Evolutionary conservation across 2,113 vertebrate species (phyloP), one percentile per base, ranked within the genome.

Genomic region (Turnix velox): DNA sequence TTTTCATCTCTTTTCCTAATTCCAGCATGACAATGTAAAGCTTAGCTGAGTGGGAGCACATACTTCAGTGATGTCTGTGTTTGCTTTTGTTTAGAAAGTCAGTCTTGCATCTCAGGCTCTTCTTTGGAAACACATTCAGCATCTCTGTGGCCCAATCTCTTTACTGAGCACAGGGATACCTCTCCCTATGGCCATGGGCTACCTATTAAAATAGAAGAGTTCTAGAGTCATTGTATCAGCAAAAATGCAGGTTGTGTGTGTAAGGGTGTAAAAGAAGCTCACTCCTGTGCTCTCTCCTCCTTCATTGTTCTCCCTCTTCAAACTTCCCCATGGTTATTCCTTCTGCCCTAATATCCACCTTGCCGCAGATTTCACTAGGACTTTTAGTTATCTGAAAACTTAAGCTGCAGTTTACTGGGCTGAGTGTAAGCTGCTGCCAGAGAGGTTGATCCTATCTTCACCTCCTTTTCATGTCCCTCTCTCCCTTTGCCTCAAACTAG

Each of bases 1-100:
- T 93, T 94, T 89, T 82, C 35, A 69, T 91, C 33, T 73, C 42
- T 79, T 87, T 90, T 89, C 74, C 49, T 96, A 62, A 69, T 87
- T 92, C 77, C 62, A 33, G 4, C n/a, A 4, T 75, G 76, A 73
- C 66, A 92, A 5, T 37, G 16, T 55, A 76, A 92, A 94, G 35
- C 62, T 72, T 39, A 83, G 40, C 30, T 57, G 55, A 63, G 10
- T 51, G n/a, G 45, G 35, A 92, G 55, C 68, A 92, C 80, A 82
- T 62, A 46, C 25, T 48, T 87, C 71, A 68, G 49, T 65, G 46
- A 52, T 72, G 43, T 46, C 58, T 51, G 10, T 58, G 6, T 87
- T 84, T 91, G 62, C 31, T 68, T 88, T 77, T 73, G 31, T 69
- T 49, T 43, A 31, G 52, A 45, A 90, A 33, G 45, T 75, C 51